Base-by-base conservation (phyloP, 2,888 invertebrate genomes). In the Apodemia duryi region DNA sequence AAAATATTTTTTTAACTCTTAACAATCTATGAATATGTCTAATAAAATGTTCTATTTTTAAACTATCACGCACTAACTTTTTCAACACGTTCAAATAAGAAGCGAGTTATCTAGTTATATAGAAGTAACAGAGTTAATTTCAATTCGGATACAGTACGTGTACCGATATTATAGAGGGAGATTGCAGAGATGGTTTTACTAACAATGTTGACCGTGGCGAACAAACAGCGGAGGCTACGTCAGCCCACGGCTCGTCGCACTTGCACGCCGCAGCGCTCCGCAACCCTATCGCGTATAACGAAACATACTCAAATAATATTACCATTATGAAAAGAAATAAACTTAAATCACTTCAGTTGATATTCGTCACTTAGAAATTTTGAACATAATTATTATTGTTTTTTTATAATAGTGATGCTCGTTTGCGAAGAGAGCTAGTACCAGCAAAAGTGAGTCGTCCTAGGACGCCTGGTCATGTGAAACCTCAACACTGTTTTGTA, bases 131-230 rank as follows among this genome's bases (percentile, higher is more conserved):
- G 49, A 54, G 52, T 10, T 28, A 54, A 54, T 54, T 54, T 7
- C 10, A 54, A 54, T 54, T 54, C 29, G 29, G 29, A 29, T 54
- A 29, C 11, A 28, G 29, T 49, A 49, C 49, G 13, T 29, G 29
- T 54, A 54, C 54, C 29, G 13, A 32, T 32, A 57, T 57, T 32
- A 57, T 32, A 11, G 57, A 11, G 32, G 57, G 57, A 57, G 54
- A 29, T 88, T 84, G 83, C 76, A 72, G 73, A 78, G 49, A 66
- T 67, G 70, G 69, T 68, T 68, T 68, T 74, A 77, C 88, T 91
- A 91, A 91, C 91, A 89, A 91, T 91, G 91, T 91, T 91, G 91
- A 91, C 90, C 85, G 80, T 80, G 80, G 77, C 69, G 77, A 72
- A 81, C 86, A 90, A 90, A 90, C 89, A 90, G 77, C 76, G 78